Evolutionary conservation across 2,113 vertebrate species (phyloP), one percentile per base, ranked within the genome.

Genomic region (Brachirus orientalis): DNA sequence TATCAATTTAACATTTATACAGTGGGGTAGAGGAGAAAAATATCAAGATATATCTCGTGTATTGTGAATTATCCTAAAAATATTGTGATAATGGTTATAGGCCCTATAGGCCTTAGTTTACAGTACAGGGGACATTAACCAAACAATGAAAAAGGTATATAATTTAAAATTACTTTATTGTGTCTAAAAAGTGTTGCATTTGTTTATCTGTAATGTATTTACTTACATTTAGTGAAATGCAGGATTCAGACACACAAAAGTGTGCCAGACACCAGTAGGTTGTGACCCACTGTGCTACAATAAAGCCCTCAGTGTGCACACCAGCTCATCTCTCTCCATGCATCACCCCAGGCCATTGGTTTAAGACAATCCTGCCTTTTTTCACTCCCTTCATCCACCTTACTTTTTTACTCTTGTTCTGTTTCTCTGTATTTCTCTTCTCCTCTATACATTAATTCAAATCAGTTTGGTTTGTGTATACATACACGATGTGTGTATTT

Each of bases 301-400:
- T 76, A 85, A 71, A 56, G 77, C 86, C 89, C 78, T 74, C 79
- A 84, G 84, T 66, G 69, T 68, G 52, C 55, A 47, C 67, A 78
- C 57, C 70, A 64, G 68, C 76, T 82, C 76, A 67, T 79, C 76
- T 79, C 75, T 79, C 70, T 65, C 56, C 48, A 71, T 80, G 74
- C 79, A 70, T 69, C 69, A 75, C 82, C 77, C 77, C 68, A 51
- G 82, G 83, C 85, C 80, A 72, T 6, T 6, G 72, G 54, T 66
- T 83, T 63, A 60, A 82, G 78, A 82, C 82, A 85, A 68, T 71
- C 69, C 70, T 78, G 79, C 67, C 72, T 83, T 16, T 48, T 68
- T 81, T 57, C 54, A 62, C 63, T 75, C 33, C 72, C 62, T 76
- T 79, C 54, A 70, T 71, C 69, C 61, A 77, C 74, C 75, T 80